Evolutionary conservation across 2,888 invertebrate genomes (phyloP), one percentile per base, ranked within the genome.

Genomic region (Taenaris catops): DNA sequence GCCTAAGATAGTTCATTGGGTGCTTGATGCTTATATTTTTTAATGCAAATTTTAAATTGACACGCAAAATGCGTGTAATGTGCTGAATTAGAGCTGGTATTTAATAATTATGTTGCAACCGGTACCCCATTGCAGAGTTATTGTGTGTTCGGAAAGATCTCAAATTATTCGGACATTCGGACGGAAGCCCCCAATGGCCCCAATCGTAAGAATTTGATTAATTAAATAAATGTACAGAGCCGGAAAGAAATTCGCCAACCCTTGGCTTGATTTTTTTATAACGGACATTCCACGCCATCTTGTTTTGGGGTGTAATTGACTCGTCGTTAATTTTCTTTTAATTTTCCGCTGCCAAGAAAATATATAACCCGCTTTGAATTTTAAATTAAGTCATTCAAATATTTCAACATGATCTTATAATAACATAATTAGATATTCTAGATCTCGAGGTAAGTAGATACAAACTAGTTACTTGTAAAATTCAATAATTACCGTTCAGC

Each of bases 141-240:
- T 34, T 29, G 34, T 26, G 34, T 39, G 23, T 26, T 40, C 35
- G 18, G 31, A 38, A 73, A 66, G 65, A 66, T 70, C 63, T 71
- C 63, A 42, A 70, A 76, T 68, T 66, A 80, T 76, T 75, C 62
- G 72, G 71, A 73, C 78, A 80, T 66, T 78, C 68, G 73, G 72
- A 74, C 67, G 66, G 59, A 57, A 49, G 51, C 71, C 66, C 68
- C 72, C 69, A 78, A 61, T 75, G 51, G 71, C 67, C 67, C 72
- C 69, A 79, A 62, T 74, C 64, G 66, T 81, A 86, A 83, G 81
- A 86, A 86, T 86, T 71, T 76, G 65, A 83, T 80, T 81, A 86
- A 86, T 86, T 83, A 80, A 84, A 84, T 79, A 74, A 78, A 83
- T 74, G 74, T 68, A 74, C 72, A 70, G 69, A 66, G 60, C 65